Conservation (phyloP, 1,140 invertebrate species). For the Grapholita molesta region DNA sequence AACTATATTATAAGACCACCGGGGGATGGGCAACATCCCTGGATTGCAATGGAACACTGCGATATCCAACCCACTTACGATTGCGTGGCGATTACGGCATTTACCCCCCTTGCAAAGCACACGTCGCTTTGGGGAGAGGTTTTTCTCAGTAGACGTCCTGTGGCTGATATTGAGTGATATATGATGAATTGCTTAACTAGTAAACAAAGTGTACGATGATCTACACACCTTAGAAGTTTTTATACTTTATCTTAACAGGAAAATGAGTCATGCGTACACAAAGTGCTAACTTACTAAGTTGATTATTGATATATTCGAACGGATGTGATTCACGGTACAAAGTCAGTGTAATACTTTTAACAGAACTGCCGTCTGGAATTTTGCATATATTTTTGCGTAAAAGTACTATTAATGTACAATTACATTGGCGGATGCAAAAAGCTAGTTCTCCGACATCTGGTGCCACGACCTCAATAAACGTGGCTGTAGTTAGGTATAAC, state of each 20-base stretch:
- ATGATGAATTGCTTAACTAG: too few species aligned
- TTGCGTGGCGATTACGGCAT: too few species aligned
- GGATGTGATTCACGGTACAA: constrained; percentile 6
- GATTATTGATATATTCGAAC: background rate
- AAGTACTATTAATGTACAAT: background rate
- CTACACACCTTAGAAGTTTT: too few species aligned
- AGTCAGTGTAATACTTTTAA: background rate
- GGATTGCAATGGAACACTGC: too few species aligned
- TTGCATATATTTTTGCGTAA: background rate
- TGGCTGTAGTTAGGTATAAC: background rate
- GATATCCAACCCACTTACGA: too few species aligned
- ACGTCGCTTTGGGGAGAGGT: too few species aligned
- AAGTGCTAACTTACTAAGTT: background rate
- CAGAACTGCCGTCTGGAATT: background rate
- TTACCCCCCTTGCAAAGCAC: too few species aligned
- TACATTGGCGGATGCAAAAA: background rate
- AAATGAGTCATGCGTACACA: background rate
- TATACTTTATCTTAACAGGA: background rate
- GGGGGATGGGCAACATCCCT: too few species aligned
- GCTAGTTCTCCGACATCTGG: constrained; percentile 21
- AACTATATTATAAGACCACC: too few species aligned
- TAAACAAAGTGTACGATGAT: background rate
- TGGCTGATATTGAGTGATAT: too few species aligned
- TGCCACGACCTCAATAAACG: constrained; percentile 21
- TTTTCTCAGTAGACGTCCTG: too few species aligned